A percentile compares a stretch with the other conserved stretches of the same genome.
Evolutionary conservation across 2,797 vertebrate species (phyloP).

Genomic region (Pachyuromys duprasi): DNA sequence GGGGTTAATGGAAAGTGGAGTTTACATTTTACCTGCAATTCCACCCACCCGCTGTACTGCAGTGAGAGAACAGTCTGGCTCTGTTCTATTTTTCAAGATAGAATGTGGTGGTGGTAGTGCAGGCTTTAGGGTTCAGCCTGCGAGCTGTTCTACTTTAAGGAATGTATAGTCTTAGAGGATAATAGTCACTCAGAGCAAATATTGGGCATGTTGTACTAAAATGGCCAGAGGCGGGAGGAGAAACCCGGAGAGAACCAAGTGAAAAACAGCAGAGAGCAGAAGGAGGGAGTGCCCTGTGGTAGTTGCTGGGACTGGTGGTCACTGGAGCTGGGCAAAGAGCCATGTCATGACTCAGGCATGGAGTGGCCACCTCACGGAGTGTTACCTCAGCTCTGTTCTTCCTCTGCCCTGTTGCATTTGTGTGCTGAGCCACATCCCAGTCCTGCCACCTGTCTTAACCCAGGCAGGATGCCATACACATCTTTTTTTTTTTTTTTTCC

Average conservation of each 20-base stretch:
- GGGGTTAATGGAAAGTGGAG: neutral
- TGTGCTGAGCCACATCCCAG: neutral
- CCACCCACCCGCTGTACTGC: neutral
- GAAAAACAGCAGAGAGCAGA: neutral
- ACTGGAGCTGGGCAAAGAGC: neutral
- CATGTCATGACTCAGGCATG: neutral
- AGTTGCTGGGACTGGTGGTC: neutral
- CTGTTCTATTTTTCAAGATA: slow-evolving; percentile 33
- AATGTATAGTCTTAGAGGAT: neutral
- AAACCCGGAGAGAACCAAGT: neutral
- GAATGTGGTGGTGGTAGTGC: neutral
- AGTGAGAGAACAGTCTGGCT: neutral
- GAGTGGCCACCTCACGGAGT: neutral
- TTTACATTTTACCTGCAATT: neutral
- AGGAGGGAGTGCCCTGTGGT: neutral
- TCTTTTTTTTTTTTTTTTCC: slow-evolving; percentile 7
- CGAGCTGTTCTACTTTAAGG: neutral
- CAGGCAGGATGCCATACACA: neutral
- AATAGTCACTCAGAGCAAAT: neutral
- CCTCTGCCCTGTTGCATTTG: slow-evolving; percentile 4
- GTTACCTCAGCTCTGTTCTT: neutral
- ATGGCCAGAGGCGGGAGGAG: neutral
- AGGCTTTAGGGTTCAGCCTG: neutral
- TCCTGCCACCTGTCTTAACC: neutral
- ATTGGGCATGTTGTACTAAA: neutral